Base-by-base conservation (phyloP, 2,888 invertebrate species). In the Lithophane ornitopus region DNA sequence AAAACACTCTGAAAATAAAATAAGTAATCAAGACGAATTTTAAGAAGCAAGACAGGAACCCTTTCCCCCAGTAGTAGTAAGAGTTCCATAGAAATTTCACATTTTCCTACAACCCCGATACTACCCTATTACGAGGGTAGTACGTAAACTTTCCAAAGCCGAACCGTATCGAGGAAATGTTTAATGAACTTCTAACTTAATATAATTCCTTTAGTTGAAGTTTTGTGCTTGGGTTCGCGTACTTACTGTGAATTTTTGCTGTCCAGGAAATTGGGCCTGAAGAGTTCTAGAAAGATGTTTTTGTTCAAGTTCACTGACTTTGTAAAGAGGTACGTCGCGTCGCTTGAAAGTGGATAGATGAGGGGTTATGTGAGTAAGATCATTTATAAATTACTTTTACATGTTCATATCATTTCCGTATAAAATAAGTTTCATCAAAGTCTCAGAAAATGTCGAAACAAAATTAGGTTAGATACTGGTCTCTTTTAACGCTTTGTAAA, bases 101-200 rank as follows among this genome's bases (percentile, higher is more conserved):
- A 86, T 84, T 85, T 85, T 74, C 58, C 70, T 75, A 73, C 75
- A 73, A 72, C 75, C 73, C 74, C 71, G 56, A 70, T 81, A 84
- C 72, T 80, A 86, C 75, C 78, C 71, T 86, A 81, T 84, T 87
- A 81, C 76, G 81, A 75, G 78, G 75, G 74, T 68, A 76, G 67
- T 79, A 83, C 76, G 49, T 62, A 86, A 87, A 86, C 58, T 86
- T 87, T 82, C 70, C 62, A 74, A 80, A 87, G 82, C 71, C 61
- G 75, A 87, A 72, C 76, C 72, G 80, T 85, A 85, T 81, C 80
- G 80, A 84, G 78, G 86, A 81, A 87, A 87, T 84, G 81, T 87
- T 87, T 85, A 87, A 85, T 87, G 88, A 85, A 81, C 80, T 85
- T 77, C 78, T 81, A 85, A 87, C 81, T 87, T 87, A 76, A 87